Percentiles rank a stretch among this genome's conserved stretches.
phyloP scores from a whole-genome alignment of 2,797 vertebrate species.

The Pantherophis alleghaniensis region DNA sequence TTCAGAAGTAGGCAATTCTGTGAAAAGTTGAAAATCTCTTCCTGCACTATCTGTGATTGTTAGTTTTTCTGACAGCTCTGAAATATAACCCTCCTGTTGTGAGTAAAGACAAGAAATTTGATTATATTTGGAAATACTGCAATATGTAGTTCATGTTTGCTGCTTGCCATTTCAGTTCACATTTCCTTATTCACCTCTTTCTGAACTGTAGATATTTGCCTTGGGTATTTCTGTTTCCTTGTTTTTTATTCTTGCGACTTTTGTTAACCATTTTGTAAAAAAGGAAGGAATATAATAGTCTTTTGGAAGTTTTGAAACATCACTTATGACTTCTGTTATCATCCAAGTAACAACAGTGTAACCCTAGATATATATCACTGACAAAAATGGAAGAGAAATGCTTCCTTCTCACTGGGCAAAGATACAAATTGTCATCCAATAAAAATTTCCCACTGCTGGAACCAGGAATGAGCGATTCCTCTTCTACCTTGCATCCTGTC shows the following conservation, averaged over 20 bases:
- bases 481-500: neutral
- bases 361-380: neutral
- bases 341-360: slow-evolving; percentile 20
- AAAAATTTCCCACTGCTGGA: neutral
- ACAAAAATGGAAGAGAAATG: neutral
- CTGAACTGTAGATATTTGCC: neutral
- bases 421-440: neutral
- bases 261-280: neutral
- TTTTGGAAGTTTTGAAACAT: neutral
- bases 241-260: neutral
- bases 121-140: slow-evolving; percentile 25
- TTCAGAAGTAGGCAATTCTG: neutral
- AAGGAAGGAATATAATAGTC: neutral
- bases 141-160: slow-evolving; percentile 23
- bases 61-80: slow-evolving; percentile 35
- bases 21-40: slow-evolving; percentile 45
- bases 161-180: slow-evolving; percentile 19
- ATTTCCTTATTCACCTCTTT: neutral
- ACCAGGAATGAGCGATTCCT: neutral
- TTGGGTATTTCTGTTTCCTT: neutral
- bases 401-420: slow-evolving; percentile 40
- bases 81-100: slow-evolving; percentile 34
- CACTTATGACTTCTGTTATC: neutral
- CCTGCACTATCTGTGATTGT: slow-evolving; percentile 26
- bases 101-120: slow-evolving; percentile 32